These are phyloP conservation scores for Chaunax sp. DNA, from an alignment of 2,797 vertebrate genomes.

Conservation along the genomic window DNA sequence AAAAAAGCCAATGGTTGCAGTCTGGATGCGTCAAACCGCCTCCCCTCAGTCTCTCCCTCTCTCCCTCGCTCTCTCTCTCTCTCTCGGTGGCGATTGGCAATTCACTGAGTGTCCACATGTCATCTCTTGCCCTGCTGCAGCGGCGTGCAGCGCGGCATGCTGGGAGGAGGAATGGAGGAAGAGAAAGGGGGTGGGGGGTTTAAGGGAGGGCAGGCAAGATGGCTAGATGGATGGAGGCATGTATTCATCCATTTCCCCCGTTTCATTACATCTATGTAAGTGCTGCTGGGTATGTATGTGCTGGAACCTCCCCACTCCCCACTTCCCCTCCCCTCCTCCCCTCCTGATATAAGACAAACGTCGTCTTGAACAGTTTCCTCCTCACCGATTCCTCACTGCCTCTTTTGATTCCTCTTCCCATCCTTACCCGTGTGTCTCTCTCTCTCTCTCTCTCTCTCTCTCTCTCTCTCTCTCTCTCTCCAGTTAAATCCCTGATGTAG, in stretches of 20 bases:
- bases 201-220: conserved; percentile 35
- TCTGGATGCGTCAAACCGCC: conserved; percentile 82
- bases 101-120: conserved; percentile 82
- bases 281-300: conserved; percentile 42
- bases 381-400: conserved; percentile 42
- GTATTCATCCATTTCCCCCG: conserved; percentile 53
- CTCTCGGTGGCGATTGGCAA: conserved; percentile 73
- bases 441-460: too few relatives aligned
- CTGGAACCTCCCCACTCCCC: background rate
- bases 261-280: conserved; percentile 73
- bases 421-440: conserved; percentile 23
- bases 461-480: too few relatives aligned
- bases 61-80: conserved; percentile 28
- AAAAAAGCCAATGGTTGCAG: conserved; percentile 85
- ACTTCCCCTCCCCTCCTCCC: background rate
- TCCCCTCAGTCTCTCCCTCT: conserved; percentile 35
- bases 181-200: background rate
- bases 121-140: conserved; percentile 77
- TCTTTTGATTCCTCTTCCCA: conserved; percentile 46
- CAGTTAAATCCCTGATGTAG: conserved; percentile 31
- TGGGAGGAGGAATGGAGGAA: conserved; percentile 42
- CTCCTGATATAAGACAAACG: conserved; percentile 44
- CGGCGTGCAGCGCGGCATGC: conserved; percentile 61
- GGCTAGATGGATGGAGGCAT: conserved; percentile 52
- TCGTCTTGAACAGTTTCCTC: conserved; percentile 41